Percentiles rank a stretch among this genome's conserved stretches.
Evolutionary conservation across 2,113 vertebrate genomes (phyloP).

Genomic region (Podiceps cristatus): DNA sequence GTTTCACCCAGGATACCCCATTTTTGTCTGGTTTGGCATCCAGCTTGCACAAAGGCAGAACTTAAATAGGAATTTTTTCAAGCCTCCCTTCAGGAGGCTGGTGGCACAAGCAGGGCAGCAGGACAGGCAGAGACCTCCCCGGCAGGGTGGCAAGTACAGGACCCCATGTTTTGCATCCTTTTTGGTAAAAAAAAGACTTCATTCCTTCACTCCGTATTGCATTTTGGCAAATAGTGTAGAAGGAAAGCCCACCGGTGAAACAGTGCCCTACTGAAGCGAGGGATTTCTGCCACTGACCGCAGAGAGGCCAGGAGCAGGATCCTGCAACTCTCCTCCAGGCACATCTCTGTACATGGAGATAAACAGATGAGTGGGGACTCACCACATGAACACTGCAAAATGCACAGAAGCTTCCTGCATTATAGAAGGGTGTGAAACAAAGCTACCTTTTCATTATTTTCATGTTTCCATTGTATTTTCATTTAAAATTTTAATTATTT

Average conservation of each 20-base stretch:
- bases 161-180: background rate
- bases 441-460: background rate
- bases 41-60: background rate
- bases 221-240: background rate
- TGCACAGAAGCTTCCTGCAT: background rate
- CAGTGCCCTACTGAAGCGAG: background rate
- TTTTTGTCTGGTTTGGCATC: background rate
- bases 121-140: rapidly evolving
- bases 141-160: background rate
- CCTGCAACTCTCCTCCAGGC: background rate
- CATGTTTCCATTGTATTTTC: background rate
- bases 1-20: background rate
- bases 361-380: background rate
- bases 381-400: background rate
- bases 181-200: background rate
- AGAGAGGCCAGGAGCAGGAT: background rate
- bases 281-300: background rate
- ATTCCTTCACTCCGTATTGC: background rate
- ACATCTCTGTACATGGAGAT: background rate
- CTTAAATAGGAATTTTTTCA: background rate
- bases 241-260: background rate
- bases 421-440: background rate
- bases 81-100: background rate
- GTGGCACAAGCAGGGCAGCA: background rate
- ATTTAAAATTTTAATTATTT: background rate